A percentile compares a stretch with the other conserved stretches of the same genome.
phyloP scores from a whole-genome alignment of 35 echinoderm and acorn worm genomes.

The Anneissia japonica region DNA sequence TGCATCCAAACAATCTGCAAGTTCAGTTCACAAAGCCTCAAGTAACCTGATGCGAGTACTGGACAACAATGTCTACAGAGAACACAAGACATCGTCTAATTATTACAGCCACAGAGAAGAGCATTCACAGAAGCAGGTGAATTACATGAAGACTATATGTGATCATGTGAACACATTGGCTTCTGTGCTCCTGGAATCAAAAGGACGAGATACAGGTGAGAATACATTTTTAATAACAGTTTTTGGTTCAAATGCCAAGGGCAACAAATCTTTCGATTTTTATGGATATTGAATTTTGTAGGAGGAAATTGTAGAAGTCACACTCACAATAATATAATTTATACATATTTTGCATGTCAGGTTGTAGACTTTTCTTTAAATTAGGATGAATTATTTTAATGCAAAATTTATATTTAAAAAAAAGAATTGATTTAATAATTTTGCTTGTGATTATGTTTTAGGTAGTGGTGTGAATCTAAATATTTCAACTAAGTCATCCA shows the following conservation, averaged over 20 bases:
- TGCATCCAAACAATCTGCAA: not conserved
- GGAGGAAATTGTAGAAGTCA: too few species aligned
- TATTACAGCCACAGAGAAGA: conserved; percentile 7
- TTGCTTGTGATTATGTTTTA: too few species aligned
- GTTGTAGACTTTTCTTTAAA: too few species aligned
- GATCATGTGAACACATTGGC: conserved; percentile 85
- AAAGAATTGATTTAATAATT: too few species aligned
- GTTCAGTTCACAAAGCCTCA: conserved; percentile 36
- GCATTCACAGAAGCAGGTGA: conserved; percentile 24
- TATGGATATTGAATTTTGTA: too few species aligned
- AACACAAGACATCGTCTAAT: conserved; percentile 6
- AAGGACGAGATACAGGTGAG: conserved; percentile 74
- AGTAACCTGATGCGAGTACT: conserved; percentile 55
- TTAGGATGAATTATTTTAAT: too few species aligned
- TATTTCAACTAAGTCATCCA: conserved; percentile 15
- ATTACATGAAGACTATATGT: conserved; percentile 79
- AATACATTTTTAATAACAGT: too few species aligned
- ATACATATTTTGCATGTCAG: too few species aligned
- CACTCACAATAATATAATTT: too few species aligned
- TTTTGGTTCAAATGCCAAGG: too few species aligned
- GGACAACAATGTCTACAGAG: conserved; percentile 35
- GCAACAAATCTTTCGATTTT: too few species aligned
- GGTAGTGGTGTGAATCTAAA: not conserved
- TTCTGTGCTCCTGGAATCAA: conserved; percentile 69
- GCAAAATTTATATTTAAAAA: too few species aligned